Conservation (phyloP, 2,113 vertebrate genomes). For the Holacanthus passer region DNA sequence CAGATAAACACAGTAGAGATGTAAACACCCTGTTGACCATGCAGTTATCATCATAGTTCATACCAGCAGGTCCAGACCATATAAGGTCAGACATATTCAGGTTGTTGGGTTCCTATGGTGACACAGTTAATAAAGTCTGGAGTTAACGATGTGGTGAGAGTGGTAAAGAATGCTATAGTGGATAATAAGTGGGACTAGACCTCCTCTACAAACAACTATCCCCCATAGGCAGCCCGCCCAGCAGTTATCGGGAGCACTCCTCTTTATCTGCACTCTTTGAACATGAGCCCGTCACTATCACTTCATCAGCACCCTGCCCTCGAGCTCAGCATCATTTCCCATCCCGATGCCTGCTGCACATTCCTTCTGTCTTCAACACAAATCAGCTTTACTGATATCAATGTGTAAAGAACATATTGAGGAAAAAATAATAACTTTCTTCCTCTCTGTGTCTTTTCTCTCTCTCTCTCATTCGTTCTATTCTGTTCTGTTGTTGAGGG, state of each 20-base stretch:
- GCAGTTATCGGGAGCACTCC: constrained; percentile 34
- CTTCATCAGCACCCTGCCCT: constrained; percentile 64
- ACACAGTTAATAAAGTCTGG: constrained; percentile 35
- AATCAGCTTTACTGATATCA: neutral
- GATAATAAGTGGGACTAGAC: constrained; percentile 44
- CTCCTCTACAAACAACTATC: constrained; percentile 63
- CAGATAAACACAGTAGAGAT: constrained; percentile 18
- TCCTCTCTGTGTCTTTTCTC: too few relatives aligned
- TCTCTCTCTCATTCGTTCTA: too few relatives aligned
- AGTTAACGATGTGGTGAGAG: constrained; percentile 64
- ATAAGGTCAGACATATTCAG: constrained; percentile 38
- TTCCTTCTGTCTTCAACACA: neutral
- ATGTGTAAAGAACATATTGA: neutral
- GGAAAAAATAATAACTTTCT: too few relatives aligned
- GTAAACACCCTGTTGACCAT: neutral
- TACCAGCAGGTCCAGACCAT: constrained; percentile 29
- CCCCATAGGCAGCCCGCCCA: constrained; percentile 62
- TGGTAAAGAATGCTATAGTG: constrained; percentile 38
- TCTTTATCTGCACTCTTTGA: constrained; percentile 70
- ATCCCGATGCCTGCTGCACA: constrained; percentile 15
- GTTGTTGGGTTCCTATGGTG: constrained; percentile 15
- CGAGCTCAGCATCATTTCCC: neutral
- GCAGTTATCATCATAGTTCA: constrained; percentile 1
- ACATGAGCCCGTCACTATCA: constrained; percentile 35
- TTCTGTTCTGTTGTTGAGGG: too few relatives aligned